Evolutionary conservation across 2,888 invertebrate species (phyloP).

Genomic region (Yponomeuta malinellus): DNA sequence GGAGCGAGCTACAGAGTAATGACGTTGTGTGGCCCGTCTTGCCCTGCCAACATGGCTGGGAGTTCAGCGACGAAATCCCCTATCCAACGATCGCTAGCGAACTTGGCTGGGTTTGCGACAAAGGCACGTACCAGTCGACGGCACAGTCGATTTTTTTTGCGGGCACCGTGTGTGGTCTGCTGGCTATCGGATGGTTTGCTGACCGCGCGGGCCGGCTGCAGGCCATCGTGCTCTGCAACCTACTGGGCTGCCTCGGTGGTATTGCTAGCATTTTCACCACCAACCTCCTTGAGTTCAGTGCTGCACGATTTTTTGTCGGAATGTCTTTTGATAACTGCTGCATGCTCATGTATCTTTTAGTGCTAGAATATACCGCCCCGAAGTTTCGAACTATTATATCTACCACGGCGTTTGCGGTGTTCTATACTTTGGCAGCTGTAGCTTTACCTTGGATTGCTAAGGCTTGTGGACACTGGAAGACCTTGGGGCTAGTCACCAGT

Average conservation of each 20-base stretch:
- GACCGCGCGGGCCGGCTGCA: constrained; percentile 19
- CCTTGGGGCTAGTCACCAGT: constrained; percentile 44
- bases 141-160: constrained; percentile 20
- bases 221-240: constrained; percentile 16
- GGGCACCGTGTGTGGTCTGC: constrained; percentile 18
- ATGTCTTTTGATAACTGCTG: constrained; percentile 19
- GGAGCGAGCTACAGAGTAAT: constrained; percentile 17
- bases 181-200: constrained; percentile 19
- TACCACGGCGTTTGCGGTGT: constrained; percentile 48
- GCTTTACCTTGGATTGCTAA: constrained; percentile 51
- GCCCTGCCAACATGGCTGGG: constrained; percentile 21
- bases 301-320: constrained; percentile 18
- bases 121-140: constrained; percentile 19
- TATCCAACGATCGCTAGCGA: constrained; percentile 20
- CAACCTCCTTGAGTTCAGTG: constrained; percentile 17
- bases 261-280: constrained; percentile 17
- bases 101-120: constrained; percentile 21
- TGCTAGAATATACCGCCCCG: constrained; percentile 51
- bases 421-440: constrained; percentile 37
- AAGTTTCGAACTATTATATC: constrained; percentile 48
- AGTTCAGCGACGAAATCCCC: constrained; percentile 21
- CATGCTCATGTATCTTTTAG: constrained; percentile 27
- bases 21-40: constrained; percentile 10
- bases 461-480: constrained; percentile 51
- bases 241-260: constrained; percentile 18